A percentile compares a stretch with the other conserved stretches of the same genome.
Evolutionary conservation across 2,888 invertebrate species (phyloP).

Genomic region (Tyria jacobaeae): DNA sequence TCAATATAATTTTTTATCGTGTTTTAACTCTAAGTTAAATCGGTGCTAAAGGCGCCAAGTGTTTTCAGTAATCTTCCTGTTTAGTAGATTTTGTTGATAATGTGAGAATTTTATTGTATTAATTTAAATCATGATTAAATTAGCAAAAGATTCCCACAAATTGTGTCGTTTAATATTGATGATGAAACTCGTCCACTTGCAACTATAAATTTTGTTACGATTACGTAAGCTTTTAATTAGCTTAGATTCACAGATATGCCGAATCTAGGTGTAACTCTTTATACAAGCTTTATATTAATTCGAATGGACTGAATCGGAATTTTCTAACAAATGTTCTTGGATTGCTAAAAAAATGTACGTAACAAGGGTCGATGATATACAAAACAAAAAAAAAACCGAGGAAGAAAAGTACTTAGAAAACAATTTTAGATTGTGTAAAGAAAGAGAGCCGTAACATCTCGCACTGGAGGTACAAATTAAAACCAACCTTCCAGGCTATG

Average conservation of each 20-base stretch:
- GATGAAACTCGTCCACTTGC: neutral
- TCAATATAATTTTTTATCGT: neutral
- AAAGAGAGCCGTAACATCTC: too few species aligned
- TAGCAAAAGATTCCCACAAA: neutral
- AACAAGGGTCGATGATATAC: too few species aligned
- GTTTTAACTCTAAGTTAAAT: neutral
- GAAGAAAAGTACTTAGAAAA: too few species aligned
- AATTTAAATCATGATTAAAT: neutral
- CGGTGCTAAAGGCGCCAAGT: neutral
- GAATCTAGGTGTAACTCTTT: neutral
- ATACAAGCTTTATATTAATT: too few species aligned
- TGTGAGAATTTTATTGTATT: neutral
- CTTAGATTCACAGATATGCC: neutral
- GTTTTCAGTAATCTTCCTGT: constrained; percentile 1
- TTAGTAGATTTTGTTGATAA: neutral
- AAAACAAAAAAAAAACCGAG: too few species aligned
- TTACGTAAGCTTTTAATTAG: neutral
- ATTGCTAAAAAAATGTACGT: too few species aligned
- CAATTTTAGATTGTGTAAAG: too few species aligned
- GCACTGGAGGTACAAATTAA: too few species aligned
- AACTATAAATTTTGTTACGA: neutral
- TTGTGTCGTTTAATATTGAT: neutral
- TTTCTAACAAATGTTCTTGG: too few species aligned
- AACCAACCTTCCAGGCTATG: too few species aligned
- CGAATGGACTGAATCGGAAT: too few species aligned